phyloP scores from a whole-genome alignment of 2,888 invertebrate genomes.

The Hoplodrina ambigua region DNA sequence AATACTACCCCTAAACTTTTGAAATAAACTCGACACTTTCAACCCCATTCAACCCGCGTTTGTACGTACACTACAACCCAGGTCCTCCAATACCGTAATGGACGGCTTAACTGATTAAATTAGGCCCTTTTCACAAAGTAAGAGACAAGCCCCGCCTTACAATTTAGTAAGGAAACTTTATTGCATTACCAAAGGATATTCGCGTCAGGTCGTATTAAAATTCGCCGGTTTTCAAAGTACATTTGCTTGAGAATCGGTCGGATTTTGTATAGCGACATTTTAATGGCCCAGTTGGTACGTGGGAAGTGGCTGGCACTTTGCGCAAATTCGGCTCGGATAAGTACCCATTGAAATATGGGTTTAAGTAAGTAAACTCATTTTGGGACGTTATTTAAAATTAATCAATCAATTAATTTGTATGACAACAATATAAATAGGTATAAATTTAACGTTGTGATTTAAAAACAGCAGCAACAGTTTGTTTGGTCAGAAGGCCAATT shows the following conservation, averaged over 20 bases:
- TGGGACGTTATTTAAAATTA: neutral
- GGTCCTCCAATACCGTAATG: conserved; percentile 44
- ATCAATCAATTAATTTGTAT: neutral
- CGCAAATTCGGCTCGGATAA: neutral
- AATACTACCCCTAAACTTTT: conserved; percentile 23
- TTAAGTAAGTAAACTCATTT: neutral
- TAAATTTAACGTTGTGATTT: too few species aligned
- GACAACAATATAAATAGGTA: too few species aligned
- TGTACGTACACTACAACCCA: conserved; percentile 24
- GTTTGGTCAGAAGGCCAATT: too few species aligned
- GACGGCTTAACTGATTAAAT: conserved; percentile 54
- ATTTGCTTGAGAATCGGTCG: conserved; percentile 17
- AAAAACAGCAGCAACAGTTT: too few species aligned
- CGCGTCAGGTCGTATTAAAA: conserved; percentile 39
- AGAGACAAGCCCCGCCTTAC: conserved; percentile 36
- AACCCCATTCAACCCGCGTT: conserved; percentile 31
- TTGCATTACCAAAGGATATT: conserved; percentile 48
- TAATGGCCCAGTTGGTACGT: conserved; percentile 7
- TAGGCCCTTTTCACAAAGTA: conserved; percentile 40
- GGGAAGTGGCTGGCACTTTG: neutral
- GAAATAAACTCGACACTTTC: conserved; percentile 30
- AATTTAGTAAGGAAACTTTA: conserved; percentile 35
- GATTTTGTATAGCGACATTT: conserved; percentile 9
- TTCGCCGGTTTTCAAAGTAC: conserved; percentile 24
- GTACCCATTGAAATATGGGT: neutral